Evolutionary conservation across 2,113 vertebrate genomes (phyloP).

Genomic region (Eulacestoma nigropectus): DNA sequence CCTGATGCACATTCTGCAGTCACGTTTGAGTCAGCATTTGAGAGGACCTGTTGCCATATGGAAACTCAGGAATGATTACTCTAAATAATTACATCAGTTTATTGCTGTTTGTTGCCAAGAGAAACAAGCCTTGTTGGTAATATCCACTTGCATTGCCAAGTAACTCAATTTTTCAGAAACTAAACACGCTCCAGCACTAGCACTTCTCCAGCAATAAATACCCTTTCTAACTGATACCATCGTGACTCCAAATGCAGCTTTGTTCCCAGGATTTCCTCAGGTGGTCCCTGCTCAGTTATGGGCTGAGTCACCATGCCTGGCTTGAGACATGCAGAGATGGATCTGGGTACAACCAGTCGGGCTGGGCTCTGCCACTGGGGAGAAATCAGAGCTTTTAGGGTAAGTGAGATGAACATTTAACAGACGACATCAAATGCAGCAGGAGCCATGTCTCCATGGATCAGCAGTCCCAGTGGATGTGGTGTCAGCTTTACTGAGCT

Average conservation of each 20-base stretch:
- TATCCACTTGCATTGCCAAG: conserved; percentile 4
- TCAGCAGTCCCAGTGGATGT: not conserved
- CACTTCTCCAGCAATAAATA: not conserved
- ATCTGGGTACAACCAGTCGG: not conserved
- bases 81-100: conserved; percentile 39
- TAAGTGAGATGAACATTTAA: not conserved
- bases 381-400: not conserved
- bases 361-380: not conserved
- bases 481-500: not conserved
- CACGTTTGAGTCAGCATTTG: not conserved
- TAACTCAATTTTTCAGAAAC: not conserved
- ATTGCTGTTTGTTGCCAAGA: conserved; percentile 44
- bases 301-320: not conserved
- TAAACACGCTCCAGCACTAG: not conserved
- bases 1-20: not conserved
- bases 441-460: accelerated
- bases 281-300: not conserved
- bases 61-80: conserved; percentile 23
- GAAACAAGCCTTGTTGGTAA: conserved; percentile 28
- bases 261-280: not conserved
- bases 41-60: not conserved
- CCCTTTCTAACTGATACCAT: not conserved
- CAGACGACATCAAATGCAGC: accelerated
- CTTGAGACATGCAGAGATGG: accelerated
- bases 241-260: not conserved